Evolutionary conservation across 2,113 vertebrate species (phyloP), one percentile per base, ranked within the genome.

Genomic region (Crotophaga sulcirostris): DNA sequence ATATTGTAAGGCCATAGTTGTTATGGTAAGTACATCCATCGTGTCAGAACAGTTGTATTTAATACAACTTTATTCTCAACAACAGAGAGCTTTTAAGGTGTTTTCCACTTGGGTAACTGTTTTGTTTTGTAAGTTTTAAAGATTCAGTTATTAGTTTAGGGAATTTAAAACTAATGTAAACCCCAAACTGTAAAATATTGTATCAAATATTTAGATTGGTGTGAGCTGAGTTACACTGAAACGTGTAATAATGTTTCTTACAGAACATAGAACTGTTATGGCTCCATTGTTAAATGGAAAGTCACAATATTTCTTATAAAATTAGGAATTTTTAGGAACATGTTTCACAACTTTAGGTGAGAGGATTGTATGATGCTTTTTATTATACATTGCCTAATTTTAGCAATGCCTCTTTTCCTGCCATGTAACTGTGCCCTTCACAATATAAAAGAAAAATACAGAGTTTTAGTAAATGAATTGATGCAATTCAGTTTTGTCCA

Each of bases 41-140:
- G 29, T 97, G 95, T 97, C 90, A 94, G 92, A 98, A 96, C 64
- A 93, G 80, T 95, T 98, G 96, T 97, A 95, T 86, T 98, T 97
- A 95, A 95, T 94, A 97, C 97, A 97, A 76, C 77, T 95, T 96
- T 97, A 97, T 93, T 96, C 90, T 88, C 90, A 96, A 89, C 96
- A 94, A 96, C 51, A 74, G 95, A 97, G 89, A 94, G 95, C 95
- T 98, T 97, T 98, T 97, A 98, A 97, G 89, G 84, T 74, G 60
- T 98, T 98, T 98, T 97, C 97, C 93, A 92, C 96, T 96, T 96
- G 92, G 67, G 68, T 97, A 92, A 77, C 90, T 93, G 66, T 94
- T 97, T 97, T 96, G 76, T 96, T 90, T 95, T 92, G 76, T 66
- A 86, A 80, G 81, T 97, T 96, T 96, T 96, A 96, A 97, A 96